Conservation (phyloP, 2,113 vertebrate species). For the Podocnemis expansa region DNA sequence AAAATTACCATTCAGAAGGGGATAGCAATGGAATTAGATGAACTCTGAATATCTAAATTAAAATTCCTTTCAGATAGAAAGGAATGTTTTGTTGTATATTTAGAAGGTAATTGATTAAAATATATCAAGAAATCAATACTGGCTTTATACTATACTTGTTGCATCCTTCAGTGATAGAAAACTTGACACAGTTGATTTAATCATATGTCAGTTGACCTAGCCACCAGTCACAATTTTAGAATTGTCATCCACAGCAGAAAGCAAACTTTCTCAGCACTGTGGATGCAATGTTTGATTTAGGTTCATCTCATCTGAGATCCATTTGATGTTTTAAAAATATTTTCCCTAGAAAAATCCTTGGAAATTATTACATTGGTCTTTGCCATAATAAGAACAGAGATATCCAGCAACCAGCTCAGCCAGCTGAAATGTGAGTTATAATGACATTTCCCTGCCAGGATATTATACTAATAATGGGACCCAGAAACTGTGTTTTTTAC, state of each 20-base stretch:
- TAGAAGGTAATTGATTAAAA: constrained; percentile 36
- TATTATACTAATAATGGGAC: neutral
- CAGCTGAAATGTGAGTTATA: neutral
- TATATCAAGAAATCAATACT: constrained; percentile 5
- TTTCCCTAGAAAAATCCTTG: neutral
- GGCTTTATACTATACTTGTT: constrained; percentile 15
- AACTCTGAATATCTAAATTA: constrained; percentile 34
- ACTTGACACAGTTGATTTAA: constrained; percentile 34
- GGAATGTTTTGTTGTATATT: constrained; percentile 22
- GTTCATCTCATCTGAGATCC: neutral
- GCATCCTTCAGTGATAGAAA: constrained; percentile 1
- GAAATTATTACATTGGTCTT: neutral
- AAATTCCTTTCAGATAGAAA: neutral
- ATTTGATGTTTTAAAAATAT: neutral
- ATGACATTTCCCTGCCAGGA: neutral
- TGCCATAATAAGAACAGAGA: neutral
- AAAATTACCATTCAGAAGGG: constrained; percentile 45
- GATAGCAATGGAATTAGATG: constrained; percentile 2
- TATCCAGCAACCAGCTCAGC: neutral
- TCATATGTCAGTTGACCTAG: neutral
- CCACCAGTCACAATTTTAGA: neutral
- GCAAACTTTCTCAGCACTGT: neutral
- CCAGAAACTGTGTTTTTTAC: neutral
- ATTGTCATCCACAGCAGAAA: neutral
- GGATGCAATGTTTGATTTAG: neutral